These are phyloP conservation scores for Drosophila putrida DNA, from an alignment of 2,888 invertebrate species.

Conservation along the genomic window DNA sequence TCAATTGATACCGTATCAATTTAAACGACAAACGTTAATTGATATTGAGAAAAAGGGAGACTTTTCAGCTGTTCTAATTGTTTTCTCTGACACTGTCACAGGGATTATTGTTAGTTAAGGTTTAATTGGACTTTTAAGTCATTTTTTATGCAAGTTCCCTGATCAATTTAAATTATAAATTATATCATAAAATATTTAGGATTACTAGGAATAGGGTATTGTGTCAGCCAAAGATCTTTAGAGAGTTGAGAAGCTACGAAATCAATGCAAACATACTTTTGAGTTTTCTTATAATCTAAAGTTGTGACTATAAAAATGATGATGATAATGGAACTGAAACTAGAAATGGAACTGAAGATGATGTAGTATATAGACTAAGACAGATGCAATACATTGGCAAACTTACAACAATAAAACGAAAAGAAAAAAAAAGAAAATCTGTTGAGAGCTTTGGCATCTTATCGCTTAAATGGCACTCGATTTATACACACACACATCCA, in stretches of 20 bases:
- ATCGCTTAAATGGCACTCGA: slow-evolving; percentile 40
- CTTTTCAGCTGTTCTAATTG: not conserved
- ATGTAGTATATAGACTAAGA: too few relatives aligned
- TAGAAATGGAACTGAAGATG: slow-evolving; percentile 5
- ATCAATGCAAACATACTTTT: too few relatives aligned
- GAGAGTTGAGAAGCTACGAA: too few relatives aligned
- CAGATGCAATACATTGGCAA: slow-evolving; percentile 32
- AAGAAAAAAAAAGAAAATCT: slow-evolving; percentile 45
- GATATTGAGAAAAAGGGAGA: not conserved
- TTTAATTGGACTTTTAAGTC: not conserved
- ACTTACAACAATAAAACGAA: slow-evolving; percentile 3
- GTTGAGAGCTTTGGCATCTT: slow-evolving; percentile 42
- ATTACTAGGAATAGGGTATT: too few relatives aligned
- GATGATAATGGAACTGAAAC: not conserved
- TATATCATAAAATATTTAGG: too few relatives aligned
- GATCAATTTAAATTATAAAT: too few relatives aligned
- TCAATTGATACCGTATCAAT: not conserved
- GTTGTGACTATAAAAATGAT: not conserved
- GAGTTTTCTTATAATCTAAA: too few relatives aligned
- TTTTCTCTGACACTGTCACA: not conserved
- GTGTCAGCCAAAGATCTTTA: too few relatives aligned
- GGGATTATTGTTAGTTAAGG: not conserved
- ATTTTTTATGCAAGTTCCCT: too few relatives aligned
- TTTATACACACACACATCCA: slow-evolving; percentile 5
- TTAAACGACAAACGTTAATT: not conserved